phyloP scores from a whole-genome alignment of 2,888 invertebrate genomes.

The Psylliodes chrysocephalus region DNA sequence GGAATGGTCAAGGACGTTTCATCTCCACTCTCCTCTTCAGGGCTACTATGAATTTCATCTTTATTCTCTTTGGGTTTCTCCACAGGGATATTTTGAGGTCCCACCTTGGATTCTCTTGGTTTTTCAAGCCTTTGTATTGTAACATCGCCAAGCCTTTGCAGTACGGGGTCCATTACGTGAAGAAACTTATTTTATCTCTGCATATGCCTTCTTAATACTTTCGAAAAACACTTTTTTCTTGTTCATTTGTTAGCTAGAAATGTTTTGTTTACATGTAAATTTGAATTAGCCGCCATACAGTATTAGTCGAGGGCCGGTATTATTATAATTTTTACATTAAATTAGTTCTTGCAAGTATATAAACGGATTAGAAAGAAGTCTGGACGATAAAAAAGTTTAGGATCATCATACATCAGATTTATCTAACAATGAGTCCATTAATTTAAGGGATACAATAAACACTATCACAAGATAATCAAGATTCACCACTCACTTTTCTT shows the following conservation, averaged over 20 bases:
- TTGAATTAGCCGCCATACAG: conserved; percentile 57
- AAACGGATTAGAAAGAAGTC: not conserved
- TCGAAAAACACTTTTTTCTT: not conserved
- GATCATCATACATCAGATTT: conserved; percentile 12
- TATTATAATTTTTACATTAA: conserved; percentile 26
- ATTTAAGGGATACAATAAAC: conserved; percentile 16
- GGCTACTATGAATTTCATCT: conserved; percentile 46
- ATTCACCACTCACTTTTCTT: conserved; percentile 17
- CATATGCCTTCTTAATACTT: not conserved
- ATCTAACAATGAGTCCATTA: conserved; percentile 1
- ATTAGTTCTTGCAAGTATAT: conserved; percentile 19
- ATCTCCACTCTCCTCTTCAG: conserved; percentile 52
- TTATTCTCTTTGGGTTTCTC: conserved; percentile 46
- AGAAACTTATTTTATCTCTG: conserved; percentile 41
- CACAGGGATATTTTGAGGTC: conserved; percentile 47
- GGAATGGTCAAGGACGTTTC: conserved; percentile 41
- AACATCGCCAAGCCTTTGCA: conserved; percentile 70
- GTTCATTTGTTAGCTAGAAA: conserved; percentile 18
- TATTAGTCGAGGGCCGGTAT: conserved; percentile 51
- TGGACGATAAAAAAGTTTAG: not conserved
- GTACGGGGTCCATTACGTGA: conserved; percentile 66
- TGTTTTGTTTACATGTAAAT: conserved; percentile 52
- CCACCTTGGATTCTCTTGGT: conserved; percentile 55
- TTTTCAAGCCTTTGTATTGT: conserved; percentile 68
- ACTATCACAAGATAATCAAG: conserved; percentile 20